Base-by-base conservation (phyloP, 2,113 vertebrate genomes). In the Coptodon rendalli region DNA sequence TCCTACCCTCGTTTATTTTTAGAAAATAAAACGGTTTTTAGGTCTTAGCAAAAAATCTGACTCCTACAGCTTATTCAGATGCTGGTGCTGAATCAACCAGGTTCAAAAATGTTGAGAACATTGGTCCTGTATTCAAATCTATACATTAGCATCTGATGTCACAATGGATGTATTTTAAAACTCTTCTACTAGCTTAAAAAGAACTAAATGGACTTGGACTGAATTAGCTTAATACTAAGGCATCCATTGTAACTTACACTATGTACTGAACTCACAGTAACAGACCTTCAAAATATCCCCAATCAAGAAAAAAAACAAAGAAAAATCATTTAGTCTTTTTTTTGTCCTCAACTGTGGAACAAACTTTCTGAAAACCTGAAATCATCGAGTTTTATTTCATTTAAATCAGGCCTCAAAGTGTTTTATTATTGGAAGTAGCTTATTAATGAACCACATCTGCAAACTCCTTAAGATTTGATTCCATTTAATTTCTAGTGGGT, bases 251-350 rank as follows among this genome's bases (percentile, higher is more conserved):
- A 61, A 61, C 3, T 10, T 61, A 4, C 57, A 4, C 16, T 34
- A 10, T 31, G 57, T 61, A 34, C 9, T 61, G 57, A 61, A 4
- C 29, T 61, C 5, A 3, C 57, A 61, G 57, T 61, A 61, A 34
- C 56, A 59, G 56, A 16, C 57, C 16, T 10, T 0, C 29, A 61
- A 19, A 61, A 19, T 34, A 3, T 34, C 57, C 29, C 29, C 57
- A 61, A 19, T 34, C 29, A 0, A 61, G 16, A 61, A 19, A 61
- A 31, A 4, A 61, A 61, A 9, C 0, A 61, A 61, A 61, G 29
- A 19, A 1, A 19, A 61, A 61, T 34, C 57, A 61, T 19, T 61
- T 61, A 1, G 57, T 61, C 16, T 61, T 61, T 19, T 45, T 61
- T 61, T 61, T 61, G 57, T 19, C 5, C 29, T 34, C 63, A 40